Percentiles rank a stretch among this genome's conserved stretches.
phyloP scores from a whole-genome alignment of 2,888 invertebrate genomes.

The Dascillus cervinus region DNA sequence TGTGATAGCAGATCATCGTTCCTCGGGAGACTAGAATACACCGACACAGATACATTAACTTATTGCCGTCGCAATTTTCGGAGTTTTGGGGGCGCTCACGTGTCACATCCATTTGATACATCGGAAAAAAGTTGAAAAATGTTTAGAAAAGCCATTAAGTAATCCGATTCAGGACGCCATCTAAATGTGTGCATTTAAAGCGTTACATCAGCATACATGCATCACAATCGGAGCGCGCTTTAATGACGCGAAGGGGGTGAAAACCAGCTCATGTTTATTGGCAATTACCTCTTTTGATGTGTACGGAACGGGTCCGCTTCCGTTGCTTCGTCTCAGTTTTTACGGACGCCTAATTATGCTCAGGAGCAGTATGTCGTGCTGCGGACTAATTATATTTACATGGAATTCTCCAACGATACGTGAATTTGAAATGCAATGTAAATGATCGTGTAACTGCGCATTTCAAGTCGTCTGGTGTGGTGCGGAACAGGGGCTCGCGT shows the following conservation, averaged over 20 bases:
- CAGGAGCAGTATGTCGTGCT: slow-evolving; percentile 13
- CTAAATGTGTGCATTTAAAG: slow-evolving; percentile 16
- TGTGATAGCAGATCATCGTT: background rate
- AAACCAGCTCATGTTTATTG: slow-evolving; percentile 18
- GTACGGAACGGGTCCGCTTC: too few relatives aligned
- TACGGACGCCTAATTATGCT: too few relatives aligned
- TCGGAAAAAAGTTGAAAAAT: slow-evolving; percentile 17
- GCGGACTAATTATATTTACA: slow-evolving; percentile 16
- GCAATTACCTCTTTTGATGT: too few relatives aligned
- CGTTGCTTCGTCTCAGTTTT: too few relatives aligned
- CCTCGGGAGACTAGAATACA: slow-evolving; percentile 6
- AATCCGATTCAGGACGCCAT: slow-evolving; percentile 16
- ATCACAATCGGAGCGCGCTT: slow-evolving; percentile 13
- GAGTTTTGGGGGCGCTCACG: slow-evolving; percentile 7
- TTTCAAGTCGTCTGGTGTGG: slow-evolving; percentile 8
- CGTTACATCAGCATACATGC: slow-evolving; percentile 18
- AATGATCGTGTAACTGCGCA: slow-evolving; percentile 14
- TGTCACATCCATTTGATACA: too few relatives aligned
- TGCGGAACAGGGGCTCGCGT: slow-evolving; percentile 25
- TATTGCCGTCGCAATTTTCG: slow-evolving; percentile 7
- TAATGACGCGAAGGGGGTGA: slow-evolving; percentile 16
- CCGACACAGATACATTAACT: slow-evolving; percentile 7
- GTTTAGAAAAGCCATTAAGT: slow-evolving; percentile 19
- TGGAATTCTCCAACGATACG: slow-evolving; percentile 11
- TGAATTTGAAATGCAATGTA: slow-evolving; percentile 14